Base-by-base conservation (phyloP, 2,113 vertebrate species). In the Tachycineta bicolor region DNA sequence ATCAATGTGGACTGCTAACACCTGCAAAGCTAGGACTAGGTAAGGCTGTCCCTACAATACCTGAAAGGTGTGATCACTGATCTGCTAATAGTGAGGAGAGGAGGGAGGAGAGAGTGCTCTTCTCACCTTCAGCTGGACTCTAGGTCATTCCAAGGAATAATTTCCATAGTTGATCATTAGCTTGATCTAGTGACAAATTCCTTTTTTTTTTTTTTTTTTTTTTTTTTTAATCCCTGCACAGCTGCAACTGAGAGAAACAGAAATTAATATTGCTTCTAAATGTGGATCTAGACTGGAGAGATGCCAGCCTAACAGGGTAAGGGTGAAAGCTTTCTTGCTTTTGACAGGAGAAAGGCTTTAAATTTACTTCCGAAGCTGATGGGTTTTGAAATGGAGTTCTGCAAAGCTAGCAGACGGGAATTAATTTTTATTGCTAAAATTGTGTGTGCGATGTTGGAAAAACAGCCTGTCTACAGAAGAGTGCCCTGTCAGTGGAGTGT, bases 191-290 rank as follows among this genome's bases (percentile, higher is more conserved):
- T 96, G 83, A 97, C 75, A 97, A 97, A 97, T 84, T 5, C 88
- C 53, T 28, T 68, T 89, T 84, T 83, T 37, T 39, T n/a, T n/a
- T 37, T 37, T 46, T 22, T n/a, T 65, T 88, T 37, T 37, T 41
- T 26, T 68, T 89, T 84, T 83, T 37, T 60, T 39, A 17, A 76
- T 93, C 78, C 87, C 52, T 17, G 82, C 93, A 92, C 89, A 97
- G 92, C 79, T 97, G 93, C 92, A 94, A 81, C 50, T 83, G 50
- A 83, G 75, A 95, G 86, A 93, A 96, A 65, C 63, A 79, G 71
- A 91, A 97, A 96, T 97, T 95, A 97, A 96, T 95, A 93, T 76
- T 83, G 37, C 74, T 94, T 68, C 76, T 93, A 96, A 96, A 89
- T 56, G 67, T 77, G 75, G 69, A 82, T 53, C 7, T n/a, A 81